Percentiles rank a stretch among this genome's conserved stretches.
These are phyloP conservation scores for Microplitis deprimator DNA, from an alignment of 2,888 invertebrate genomes.

Conservation along the genomic window DNA sequence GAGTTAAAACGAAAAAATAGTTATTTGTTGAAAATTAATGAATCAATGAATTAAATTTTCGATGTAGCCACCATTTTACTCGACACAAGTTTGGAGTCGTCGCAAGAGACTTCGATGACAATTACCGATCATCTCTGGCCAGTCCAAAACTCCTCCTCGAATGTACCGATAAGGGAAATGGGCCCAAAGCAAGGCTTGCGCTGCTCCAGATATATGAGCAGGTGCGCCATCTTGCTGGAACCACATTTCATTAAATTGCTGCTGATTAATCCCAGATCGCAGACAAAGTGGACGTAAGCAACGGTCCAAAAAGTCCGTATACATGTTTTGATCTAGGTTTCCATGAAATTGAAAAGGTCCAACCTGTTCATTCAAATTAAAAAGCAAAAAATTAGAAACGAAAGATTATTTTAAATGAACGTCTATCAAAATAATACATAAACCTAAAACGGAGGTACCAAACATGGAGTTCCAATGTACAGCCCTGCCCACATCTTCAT, in stretches of 20 bases:
- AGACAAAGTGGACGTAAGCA: not conserved
- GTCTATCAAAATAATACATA: not conserved
- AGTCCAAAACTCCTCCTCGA: slow-evolving; percentile 1
- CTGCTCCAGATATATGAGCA: slow-evolving; percentile 1
- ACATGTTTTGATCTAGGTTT: slow-evolving; percentile 12
- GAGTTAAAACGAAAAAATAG: too few relatives aligned
- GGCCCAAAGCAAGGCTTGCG: not conserved
- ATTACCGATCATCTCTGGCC: not conserved
- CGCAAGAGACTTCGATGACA: too few relatives aligned
- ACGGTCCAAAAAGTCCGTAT: slow-evolving; percentile 1
- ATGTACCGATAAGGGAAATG: slow-evolving; percentile 9
- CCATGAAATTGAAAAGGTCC: slow-evolving; percentile 27
- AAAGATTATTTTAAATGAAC: too few relatives aligned
- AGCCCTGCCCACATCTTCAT: slow-evolving; percentile 8
- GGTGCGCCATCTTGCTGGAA: slow-evolving; percentile 25
- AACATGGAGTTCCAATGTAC: not conserved
- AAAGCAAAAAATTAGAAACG: not conserved
- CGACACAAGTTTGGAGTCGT: too few relatives aligned
- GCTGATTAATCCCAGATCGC: not conserved
- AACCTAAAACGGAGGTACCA: slow-evolving; percentile 5
- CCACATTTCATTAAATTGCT: slow-evolving; percentile 2
- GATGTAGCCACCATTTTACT: too few relatives aligned
- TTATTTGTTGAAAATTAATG: too few relatives aligned
- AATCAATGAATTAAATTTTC: too few relatives aligned
- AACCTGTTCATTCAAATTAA: slow-evolving; percentile 12